Evolutionary conservation across 2,113 vertebrate genomes (phyloP), one percentile per base, ranked within the genome.

Genomic region (Halcyon senegalensis): DNA sequence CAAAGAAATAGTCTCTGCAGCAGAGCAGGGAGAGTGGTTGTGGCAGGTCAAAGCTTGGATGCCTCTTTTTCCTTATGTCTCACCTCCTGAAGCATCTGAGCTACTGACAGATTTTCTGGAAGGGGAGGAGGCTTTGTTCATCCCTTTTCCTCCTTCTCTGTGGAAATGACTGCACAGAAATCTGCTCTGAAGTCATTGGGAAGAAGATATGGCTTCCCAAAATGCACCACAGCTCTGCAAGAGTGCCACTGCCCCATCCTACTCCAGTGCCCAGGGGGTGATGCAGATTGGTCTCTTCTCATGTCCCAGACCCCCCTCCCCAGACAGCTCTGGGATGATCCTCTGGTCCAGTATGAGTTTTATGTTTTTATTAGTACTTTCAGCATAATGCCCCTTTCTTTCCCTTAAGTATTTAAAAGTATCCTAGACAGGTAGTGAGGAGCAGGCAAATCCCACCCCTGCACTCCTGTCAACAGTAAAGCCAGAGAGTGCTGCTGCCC

Each of bases 241-340:
- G 41, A 33, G 13, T 41, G 25, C 10, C 11, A 4, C 21, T 41
- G 51, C 27, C 23, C 15, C 0, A 0, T 17, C 28, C 30, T 12
- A 6, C 11, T 44, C 67, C 23, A 7, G 7, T 62, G 41, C 74
- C 74, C 35, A 48, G 46, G 33, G 41, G 17, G 15, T 0, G 2
- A 33, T 37, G 5, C 13, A 16, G 31, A 11, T 5, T 0, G 0
- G 37, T 60, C 28, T 64, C 53, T 37, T 70, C 70, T 63, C 16
- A 23, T 2, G 1, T 5, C 43, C 10, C 33, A 16, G 10, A 1
- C 19, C 21, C 48, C 53, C 25, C 25, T 31, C 4, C 51, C 25
- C 43, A 68, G 46, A 7, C 78, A 85, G 18, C 20, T 68, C 43
- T 19, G 7, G 48, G 31, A 4, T 46, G 35, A 10, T 75, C 25